Evolutionary conservation across 2,113 vertebrate genomes (phyloP).

Genomic region (Casuarius casuarius): DNA sequence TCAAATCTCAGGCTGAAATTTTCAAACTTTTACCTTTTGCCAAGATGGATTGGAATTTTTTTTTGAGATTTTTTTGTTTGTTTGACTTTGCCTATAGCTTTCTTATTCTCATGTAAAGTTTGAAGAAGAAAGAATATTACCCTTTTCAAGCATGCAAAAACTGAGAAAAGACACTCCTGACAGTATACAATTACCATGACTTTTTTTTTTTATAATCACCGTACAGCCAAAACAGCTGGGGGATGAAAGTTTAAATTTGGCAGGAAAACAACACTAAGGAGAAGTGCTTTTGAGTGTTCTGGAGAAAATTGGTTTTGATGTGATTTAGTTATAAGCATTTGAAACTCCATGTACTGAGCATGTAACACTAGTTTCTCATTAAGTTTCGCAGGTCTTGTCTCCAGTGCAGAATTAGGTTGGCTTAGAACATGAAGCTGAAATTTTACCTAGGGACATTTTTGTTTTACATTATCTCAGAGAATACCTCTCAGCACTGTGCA

Average conservation of each 20-base stretch:
- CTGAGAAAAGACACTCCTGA: conserved; percentile 2
- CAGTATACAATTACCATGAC: conserved; percentile 49
- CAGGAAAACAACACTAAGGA: conserved; percentile 31
- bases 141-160: not conserved
- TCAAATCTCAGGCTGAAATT: conserved; percentile 15
- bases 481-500: not conserved
- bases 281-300: conserved; percentile 28
- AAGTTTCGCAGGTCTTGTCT: not conserved
- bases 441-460: not conserved
- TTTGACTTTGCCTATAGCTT: conserved; percentile 9
- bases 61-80: not conserved
- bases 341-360: not conserved
- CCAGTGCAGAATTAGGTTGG: not conserved
- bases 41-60: not conserved
- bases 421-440: not conserved
- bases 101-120: not conserved
- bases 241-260: conserved; percentile 49
- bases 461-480: not conserved
- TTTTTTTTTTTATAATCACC: conserved; percentile 2
- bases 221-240: conserved; percentile 30
- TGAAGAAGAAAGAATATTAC: not conserved
- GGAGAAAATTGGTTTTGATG: conserved; percentile 42
- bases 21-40: not conserved
- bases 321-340: conserved; percentile 18
- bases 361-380: not conserved